A percentile compares a stretch with the other conserved stretches of the same genome.
Evolutionary conservation across 2,888 invertebrate genomes (phyloP).

Genomic region (Euclidia mi): DNA sequence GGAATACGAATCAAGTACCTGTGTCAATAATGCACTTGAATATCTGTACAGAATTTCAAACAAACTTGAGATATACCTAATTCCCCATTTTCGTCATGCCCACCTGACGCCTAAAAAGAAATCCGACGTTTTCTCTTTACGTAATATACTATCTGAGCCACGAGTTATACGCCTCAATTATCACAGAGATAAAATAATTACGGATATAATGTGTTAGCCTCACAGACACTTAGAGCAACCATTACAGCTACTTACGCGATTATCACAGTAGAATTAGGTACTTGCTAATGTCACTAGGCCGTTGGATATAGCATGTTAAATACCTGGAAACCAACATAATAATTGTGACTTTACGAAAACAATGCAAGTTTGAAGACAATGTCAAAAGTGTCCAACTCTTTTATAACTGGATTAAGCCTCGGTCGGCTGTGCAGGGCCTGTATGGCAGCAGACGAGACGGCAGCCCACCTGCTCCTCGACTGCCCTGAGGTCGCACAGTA

Average conservation of each 20-base stretch:
- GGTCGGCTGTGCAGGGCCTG: too few relatives aligned
- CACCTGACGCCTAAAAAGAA: too few relatives aligned
- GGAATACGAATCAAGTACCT: too few relatives aligned
- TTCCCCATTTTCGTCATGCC: too few relatives aligned
- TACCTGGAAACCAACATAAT: conserved; percentile 15
- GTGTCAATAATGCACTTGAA: too few relatives aligned
- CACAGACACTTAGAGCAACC: conserved; percentile 32
- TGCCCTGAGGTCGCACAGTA: too few relatives aligned
- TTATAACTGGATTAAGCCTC: conserved; percentile 5
- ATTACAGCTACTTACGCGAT: conserved; percentile 47
- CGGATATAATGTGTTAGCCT: conserved; percentile 23
- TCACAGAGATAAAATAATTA: conserved; percentile 42
- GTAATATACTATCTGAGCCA: neutral
- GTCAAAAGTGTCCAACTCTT: conserved; percentile 8
- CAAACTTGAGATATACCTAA: too few relatives aligned
- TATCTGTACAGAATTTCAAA: too few relatives aligned
- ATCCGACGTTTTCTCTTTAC: too few relatives aligned
- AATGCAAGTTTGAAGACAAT: conserved; percentile 16
- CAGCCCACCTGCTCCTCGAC: too few relatives aligned
- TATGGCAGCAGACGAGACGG: too few relatives aligned
- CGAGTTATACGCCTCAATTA: conserved; percentile 36
- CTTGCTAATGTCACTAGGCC: conserved; percentile 36
- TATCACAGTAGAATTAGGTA: conserved; percentile 43
- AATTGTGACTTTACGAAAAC: conserved; percentile 27
- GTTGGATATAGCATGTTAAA: conserved; percentile 26